Base-by-base conservation (phyloP, 2,888 invertebrate genomes). In the Eledona agricola region DNA sequence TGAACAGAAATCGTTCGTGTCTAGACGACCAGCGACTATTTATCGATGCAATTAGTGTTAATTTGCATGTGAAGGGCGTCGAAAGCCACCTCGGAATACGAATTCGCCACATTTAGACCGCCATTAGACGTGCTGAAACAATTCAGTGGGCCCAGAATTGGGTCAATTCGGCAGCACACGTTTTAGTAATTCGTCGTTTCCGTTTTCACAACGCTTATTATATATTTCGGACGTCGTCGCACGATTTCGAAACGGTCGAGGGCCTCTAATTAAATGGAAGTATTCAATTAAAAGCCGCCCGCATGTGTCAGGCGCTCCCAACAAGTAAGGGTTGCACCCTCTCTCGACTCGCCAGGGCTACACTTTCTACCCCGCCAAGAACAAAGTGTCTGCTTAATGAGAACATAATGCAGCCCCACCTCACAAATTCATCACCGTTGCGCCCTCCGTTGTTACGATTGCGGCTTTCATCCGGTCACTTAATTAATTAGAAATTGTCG, bases 111-210 rank as follows among this genome's bases (percentile, higher is more conserved):
- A n/a, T n/a, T n/a, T 52, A 52, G 47, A 40, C 16, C 26, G 40
- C 40, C 47, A 53, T 53, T 53, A 47, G 42, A 40, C 47, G 42
- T 49, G 40, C 47, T 49, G 53, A 53, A 49, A 49, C 49, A 49
- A 53, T 53, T 42, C 42, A 28, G 47, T 53, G 53, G 53, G 53
- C 34, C 40, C 32, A 42, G 42, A 53, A 47, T 26, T 53, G 34
- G 53, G 53, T 53, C 53, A 53, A 53, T 47, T 38, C 52, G 23
- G 40, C 52, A 19, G 26, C 34, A 32, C 51, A 53, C 53, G 53
- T 53, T 53, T 53, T 42, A 40, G 47, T 49, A 53, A 53, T 53
- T 47, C 35, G 23, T 20, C 25, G 22, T 53, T 47, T 53, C 53
- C 53, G 53, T 47, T 45, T 47, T 42, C 49, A 37, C 29, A 47